A percentile compares a stretch with the other conserved stretches of the same genome.
Evolutionary conservation across 2,113 vertebrate genomes (phyloP).

Genomic region (Laticauda colubrina): DNA sequence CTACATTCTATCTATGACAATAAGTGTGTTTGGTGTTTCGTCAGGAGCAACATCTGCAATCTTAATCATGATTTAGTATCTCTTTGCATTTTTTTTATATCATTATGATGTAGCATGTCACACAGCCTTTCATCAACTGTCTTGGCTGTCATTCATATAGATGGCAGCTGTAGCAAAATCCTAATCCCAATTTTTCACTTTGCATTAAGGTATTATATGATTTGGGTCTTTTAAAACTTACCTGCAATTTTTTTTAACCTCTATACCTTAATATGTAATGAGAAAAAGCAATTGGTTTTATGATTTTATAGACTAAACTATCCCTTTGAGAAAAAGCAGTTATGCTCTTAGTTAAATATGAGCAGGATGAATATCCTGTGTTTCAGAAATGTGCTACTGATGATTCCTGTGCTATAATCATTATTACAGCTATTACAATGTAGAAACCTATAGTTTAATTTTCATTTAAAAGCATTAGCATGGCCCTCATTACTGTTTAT

Average conservation of each 20-base stretch:
- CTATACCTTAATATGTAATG: background rate
- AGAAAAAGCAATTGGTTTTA: background rate
- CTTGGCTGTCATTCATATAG: constrained; percentile 12
- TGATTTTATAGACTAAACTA: background rate
- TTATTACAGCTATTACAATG: background rate
- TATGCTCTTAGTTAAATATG: background rate
- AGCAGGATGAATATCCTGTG: background rate
- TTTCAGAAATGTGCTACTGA: background rate
- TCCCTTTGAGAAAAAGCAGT: background rate
- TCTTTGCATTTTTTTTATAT: constrained; percentile 1
- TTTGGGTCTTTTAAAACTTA: constrained; percentile 17
- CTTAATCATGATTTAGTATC: constrained; percentile 27
- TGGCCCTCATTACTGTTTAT: background rate
- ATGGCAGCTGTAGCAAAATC: constrained; percentile 31
- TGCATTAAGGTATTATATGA: constrained; percentile 10
- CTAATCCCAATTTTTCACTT: constrained; percentile 34
- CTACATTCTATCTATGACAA: constrained; percentile 32
- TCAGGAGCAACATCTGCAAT: constrained; percentile 51
- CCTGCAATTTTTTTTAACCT: constrained; percentile 1
- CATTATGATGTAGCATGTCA: constrained; percentile 36
- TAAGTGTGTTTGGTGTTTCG: background rate
- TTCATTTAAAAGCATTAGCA: background rate
- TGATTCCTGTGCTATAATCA: background rate
- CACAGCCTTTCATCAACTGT: constrained; percentile 45
- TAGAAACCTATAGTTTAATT: background rate